Evolutionary conservation across 2,113 vertebrate species (phyloP).

Genomic region (Actenoides lindsayi): DNA sequence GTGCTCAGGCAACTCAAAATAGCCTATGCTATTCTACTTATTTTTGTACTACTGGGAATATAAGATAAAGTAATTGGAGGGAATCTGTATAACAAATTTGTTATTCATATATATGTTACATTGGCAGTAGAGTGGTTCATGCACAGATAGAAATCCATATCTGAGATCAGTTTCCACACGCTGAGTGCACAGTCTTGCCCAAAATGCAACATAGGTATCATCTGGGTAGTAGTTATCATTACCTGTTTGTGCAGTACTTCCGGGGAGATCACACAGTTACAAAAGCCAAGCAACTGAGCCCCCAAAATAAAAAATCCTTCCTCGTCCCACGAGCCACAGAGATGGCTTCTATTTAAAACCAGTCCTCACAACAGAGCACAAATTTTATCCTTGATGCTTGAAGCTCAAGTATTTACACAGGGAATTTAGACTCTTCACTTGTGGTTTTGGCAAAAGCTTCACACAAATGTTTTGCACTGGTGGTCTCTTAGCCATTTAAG

Average conservation of each 20-base stretch:
- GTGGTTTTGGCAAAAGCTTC: conserved; percentile 88
- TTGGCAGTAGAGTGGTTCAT: background rate
- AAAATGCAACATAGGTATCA: background rate
- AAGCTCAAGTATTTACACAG: conserved; percentile 82
- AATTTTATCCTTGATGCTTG: conserved; percentile 71
- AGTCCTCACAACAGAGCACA: conserved; percentile 61
- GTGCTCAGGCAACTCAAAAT: background rate
- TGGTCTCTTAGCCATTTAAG: conserved; percentile 84
- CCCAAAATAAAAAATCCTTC: background rate
- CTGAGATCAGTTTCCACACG: background rate
- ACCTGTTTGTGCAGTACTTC: conserved; percentile 59
- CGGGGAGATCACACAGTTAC: conserved; percentile 45
- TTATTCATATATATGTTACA: background rate
- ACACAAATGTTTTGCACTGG: conserved; percentile 83
- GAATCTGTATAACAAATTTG: background rate
- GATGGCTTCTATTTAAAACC: conserved; percentile 43
- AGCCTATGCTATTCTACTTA: background rate
- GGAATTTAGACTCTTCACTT: conserved; percentile 85
- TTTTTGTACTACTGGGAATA: background rate
- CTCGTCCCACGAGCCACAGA: conserved; percentile 29
- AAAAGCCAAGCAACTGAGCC: conserved; percentile 16
- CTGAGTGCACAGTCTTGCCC: background rate
- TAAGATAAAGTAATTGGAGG: background rate
- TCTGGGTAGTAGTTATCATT: conserved; percentile 20
- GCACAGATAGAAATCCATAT: background rate